phyloP scores from a whole-genome alignment of 2,113 vertebrate genomes.

The Mesocricetus auratus region DNA sequence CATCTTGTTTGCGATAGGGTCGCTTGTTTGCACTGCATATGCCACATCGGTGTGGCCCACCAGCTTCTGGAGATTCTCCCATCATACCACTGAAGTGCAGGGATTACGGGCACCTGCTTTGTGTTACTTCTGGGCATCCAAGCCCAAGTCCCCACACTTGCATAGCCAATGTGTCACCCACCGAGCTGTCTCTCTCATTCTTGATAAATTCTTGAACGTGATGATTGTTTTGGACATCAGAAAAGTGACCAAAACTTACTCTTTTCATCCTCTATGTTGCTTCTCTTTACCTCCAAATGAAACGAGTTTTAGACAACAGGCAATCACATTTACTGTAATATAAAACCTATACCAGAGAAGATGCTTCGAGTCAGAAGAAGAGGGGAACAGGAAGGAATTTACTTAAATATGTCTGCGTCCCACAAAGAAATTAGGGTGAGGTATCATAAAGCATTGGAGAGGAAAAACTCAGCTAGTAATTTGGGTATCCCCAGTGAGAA shows the following conservation, averaged over 20 bases:
- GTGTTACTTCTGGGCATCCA: not conserved
- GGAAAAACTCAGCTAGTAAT: slow-evolving; percentile 13
- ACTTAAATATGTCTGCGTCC: not conserved
- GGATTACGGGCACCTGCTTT: not conserved
- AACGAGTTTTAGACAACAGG: not conserved
- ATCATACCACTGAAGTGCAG: not conserved
- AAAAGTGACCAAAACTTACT: not conserved
- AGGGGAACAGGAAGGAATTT: not conserved
- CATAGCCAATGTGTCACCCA: not conserved
- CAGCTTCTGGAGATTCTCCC: not conserved
- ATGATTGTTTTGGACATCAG: not conserved
- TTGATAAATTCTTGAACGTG: not conserved
- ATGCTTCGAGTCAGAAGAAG: not conserved
- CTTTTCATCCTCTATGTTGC: not conserved
- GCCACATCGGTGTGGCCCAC: not conserved
- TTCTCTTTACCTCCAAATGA: not conserved
- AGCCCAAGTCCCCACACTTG: not conserved
- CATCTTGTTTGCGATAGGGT: not conserved
- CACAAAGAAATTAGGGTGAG: not conserved
- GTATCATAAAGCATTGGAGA: not conserved
- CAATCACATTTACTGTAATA: not conserved
- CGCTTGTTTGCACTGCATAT: not conserved
- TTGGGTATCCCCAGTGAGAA: not conserved
- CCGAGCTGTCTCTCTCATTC: not conserved
- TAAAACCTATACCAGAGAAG: not conserved